These are phyloP conservation scores for Heterotis niloticus DNA, from an alignment of 2,113 vertebrate species.

Conservation along the genomic window DNA sequence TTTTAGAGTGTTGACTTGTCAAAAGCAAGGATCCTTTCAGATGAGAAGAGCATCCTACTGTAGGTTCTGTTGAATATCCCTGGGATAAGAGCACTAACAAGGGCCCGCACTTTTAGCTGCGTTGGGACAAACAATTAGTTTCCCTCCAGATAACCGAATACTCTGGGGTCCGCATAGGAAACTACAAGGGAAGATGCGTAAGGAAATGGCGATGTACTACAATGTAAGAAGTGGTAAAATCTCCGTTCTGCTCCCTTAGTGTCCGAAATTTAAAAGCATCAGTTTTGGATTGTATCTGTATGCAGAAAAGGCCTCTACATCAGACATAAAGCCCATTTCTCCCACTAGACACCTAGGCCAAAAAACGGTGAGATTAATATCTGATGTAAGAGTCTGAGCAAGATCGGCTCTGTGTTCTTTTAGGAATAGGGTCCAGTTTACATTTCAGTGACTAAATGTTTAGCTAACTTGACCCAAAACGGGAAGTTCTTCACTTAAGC, in stretches of 20 bases:
- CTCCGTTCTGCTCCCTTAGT: not conserved
- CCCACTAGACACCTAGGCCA: too few relatives aligned
- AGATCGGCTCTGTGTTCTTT: too few relatives aligned
- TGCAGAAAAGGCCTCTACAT: not conserved
- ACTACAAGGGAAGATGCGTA: too few relatives aligned
- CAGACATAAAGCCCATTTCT: not conserved
- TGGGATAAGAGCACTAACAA: not conserved
- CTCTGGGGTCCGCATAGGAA: not conserved
- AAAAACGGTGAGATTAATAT: too few relatives aligned
- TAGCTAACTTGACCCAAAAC: not conserved
- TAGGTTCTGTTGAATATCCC: not conserved
- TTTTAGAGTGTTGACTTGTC: not conserved
- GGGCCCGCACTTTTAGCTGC: not conserved
- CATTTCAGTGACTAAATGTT: not conserved
- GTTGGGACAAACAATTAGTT: not conserved
- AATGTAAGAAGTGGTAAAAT: not conserved
- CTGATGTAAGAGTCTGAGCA: too few relatives aligned
- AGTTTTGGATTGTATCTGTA: not conserved
- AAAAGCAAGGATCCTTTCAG: not conserved
- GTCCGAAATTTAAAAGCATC: not conserved
- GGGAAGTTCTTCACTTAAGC: not conserved
- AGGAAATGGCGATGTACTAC: too few relatives aligned
- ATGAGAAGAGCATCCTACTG: too few relatives aligned
- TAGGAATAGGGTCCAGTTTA: not conserved
- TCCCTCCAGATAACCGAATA: slow-evolving; percentile 3